Conservation (phyloP, 1,140 invertebrate species). For the Liolophura sinensis region DNA sequence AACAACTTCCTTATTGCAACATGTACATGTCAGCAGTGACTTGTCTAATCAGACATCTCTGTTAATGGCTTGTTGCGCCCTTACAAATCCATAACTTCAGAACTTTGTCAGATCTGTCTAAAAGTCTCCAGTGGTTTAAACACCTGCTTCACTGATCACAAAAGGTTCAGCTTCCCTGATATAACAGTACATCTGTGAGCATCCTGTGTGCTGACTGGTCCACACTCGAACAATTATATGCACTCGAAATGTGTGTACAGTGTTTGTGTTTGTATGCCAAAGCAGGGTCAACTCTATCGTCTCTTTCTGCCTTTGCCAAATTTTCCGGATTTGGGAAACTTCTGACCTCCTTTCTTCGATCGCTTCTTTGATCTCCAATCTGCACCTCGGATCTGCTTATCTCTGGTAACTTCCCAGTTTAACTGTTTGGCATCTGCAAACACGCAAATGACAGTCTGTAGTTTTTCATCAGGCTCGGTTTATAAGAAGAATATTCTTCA, state of each 20-base stretch:
- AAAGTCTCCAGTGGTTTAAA: background rate
- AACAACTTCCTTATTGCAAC: too few relatives aligned
- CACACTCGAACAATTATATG: background rate
- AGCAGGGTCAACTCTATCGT: background rate
- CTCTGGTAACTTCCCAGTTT: constrained; percentile 43
- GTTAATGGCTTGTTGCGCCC: too few relatives aligned
- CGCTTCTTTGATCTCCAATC: constrained; percentile 26
- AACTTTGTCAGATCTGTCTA: too few relatives aligned
- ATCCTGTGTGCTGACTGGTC: constrained; percentile 7
- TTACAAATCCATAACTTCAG: too few relatives aligned
- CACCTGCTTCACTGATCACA: background rate
- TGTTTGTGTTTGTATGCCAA: constrained; percentile 7
- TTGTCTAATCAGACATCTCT: too few relatives aligned
- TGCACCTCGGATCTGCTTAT: constrained; percentile 27
- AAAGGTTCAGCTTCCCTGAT: too few relatives aligned
- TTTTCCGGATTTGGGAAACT: background rate
- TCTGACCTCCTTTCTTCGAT: too few relatives aligned
- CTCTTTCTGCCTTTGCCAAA: constrained; percentile 2
- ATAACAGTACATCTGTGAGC: constrained; percentile 8
- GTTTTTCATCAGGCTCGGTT: too few relatives aligned
- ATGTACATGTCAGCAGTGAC: too few relatives aligned
- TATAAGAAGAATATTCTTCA: too few relatives aligned
- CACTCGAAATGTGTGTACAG: background rate
- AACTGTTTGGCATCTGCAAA: constrained; percentile 42
- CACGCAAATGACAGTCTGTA: background rate